Base-by-base conservation (phyloP, 2,888 invertebrate species). In the Drosophila pseudotakahashii region DNA sequence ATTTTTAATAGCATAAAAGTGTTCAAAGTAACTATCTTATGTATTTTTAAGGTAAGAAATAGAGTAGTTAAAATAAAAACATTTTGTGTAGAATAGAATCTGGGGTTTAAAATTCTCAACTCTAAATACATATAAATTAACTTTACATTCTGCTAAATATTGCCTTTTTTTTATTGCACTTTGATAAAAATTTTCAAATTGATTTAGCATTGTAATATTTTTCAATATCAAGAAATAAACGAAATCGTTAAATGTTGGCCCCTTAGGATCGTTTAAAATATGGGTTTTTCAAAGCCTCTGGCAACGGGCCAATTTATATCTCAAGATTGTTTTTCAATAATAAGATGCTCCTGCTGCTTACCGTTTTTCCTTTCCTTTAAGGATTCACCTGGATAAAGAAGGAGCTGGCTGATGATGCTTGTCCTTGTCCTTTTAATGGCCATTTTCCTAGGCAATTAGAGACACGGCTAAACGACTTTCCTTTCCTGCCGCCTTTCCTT, bases 321-420 rank as follows among this genome's bases (percentile, higher is more conserved):
- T 16, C 34, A 69, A 70, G 73, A 75, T 87, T 83, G 73, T 73
- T 71, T 80, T 81, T 87, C 84, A 75, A 87, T 86, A 86, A 86
- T 75, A 76, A 78, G 70, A 47, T 69, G 72, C 41, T 36, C 19
- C 50, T 57, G 37, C 53, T 34, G 32, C 11, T 42, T 36, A 7
- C 6, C 48, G 10, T 36, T 34, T 19, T 63, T 54, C 47, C 55
- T 36, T 54, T 62, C 67, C 13, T 16, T 57, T 10, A 59, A 34
- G 76, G 64, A 14, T 39, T 47, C 19, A 81, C 73, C 81, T 81
- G 87, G 51, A 69, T 66, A 13, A 53, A 42, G 14, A 53, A 42
- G 23, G 51, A 60, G 54, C 39, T 30, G 11, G 34, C n/a, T 11
- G 3, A 37, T 39, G 16, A 14, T 50, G 39, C 9, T 30, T 30